Conservation (phyloP, 2,797 vertebrate genomes). For the Linurgus olivaceus region DNA sequence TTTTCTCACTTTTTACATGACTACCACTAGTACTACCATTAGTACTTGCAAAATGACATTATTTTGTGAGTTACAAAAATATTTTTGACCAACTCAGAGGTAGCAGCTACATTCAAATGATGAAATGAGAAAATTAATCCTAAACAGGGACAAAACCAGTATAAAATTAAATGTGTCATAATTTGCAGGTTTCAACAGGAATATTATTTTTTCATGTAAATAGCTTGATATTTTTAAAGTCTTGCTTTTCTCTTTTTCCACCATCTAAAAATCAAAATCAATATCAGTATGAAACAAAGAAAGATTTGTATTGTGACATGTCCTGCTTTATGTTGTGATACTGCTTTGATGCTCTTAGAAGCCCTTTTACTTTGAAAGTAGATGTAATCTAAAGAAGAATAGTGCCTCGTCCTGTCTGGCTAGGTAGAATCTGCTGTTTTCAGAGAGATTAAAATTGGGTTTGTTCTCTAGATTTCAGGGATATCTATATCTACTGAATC, state of each 20-base stretch:
- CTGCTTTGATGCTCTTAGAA: conserved; percentile 47
- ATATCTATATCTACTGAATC: background rate
- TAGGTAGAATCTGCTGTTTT: conserved; percentile 53
- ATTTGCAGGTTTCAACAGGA: background rate
- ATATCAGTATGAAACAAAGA: conserved; percentile 38
- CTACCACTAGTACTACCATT: background rate
- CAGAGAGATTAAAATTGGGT: conserved; percentile 33
- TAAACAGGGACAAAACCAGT: background rate
- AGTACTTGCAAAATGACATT: background rate
- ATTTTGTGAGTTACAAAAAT: background rate
- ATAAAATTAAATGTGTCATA: background rate
- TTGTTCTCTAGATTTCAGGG: conserved; percentile 20
- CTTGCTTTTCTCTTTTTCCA: background rate
- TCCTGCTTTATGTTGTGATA: conserved; percentile 31
- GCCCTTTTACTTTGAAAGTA: conserved; percentile 40
- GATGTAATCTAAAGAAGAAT: conserved; percentile 46
- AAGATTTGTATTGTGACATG: conserved; percentile 40
- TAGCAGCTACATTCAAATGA: background rate
- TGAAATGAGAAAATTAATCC: background rate
- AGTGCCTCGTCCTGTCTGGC: background rate
- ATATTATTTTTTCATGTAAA: background rate
- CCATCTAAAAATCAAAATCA: conserved; percentile 21
- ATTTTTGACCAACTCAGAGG: background rate
- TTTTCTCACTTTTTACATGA: background rate
- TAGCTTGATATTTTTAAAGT: background rate